phyloP scores from a whole-genome alignment of 2,113 vertebrate species.

The Solea senegalensis region DNA sequence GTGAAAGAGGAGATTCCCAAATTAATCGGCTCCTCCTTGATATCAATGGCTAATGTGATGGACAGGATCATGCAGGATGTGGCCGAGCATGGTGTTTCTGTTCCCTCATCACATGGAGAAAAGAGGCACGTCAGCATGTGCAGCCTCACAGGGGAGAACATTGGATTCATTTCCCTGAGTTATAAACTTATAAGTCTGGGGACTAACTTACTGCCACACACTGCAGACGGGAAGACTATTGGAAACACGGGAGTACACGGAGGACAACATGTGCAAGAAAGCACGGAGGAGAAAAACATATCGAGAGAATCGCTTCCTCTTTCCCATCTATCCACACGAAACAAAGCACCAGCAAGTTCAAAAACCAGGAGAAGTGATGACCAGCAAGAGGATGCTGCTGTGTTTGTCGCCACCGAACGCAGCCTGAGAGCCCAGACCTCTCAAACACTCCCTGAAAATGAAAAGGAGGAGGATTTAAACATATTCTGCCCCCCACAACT shows the following conservation, averaged over 20 bases:
- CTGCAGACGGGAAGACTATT: constrained; percentile 33
- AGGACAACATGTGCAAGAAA: constrained; percentile 9
- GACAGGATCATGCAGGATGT: constrained; percentile 71
- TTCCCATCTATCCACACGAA: constrained; percentile 9
- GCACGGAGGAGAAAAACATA: background rate
- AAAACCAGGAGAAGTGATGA: constrained; percentile 2
- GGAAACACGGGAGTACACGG: background rate
- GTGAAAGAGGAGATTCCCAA: constrained; percentile 72
- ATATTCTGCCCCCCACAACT: constrained; percentile 86
- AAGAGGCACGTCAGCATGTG: constrained; percentile 71
- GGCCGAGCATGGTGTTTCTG: constrained; percentile 44
- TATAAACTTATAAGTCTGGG: constrained; percentile 85
- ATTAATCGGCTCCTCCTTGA: constrained; percentile 79
- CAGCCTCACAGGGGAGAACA: constrained; percentile 70
- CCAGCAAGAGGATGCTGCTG: background rate
- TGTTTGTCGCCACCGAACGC: constrained; percentile 33
- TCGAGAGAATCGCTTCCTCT: constrained; percentile 1
- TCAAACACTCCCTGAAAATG: constrained; percentile 4
- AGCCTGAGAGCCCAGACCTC: background rate
- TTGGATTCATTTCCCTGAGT: constrained; percentile 81
- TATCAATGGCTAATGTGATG: constrained; percentile 77
- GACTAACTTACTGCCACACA: constrained; percentile 61
- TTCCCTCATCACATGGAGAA: constrained; percentile 67
- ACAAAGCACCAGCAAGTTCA: background rate
- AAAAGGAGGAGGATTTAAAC: constrained; percentile 59